A percentile compares a stretch with the other conserved stretches of the same genome.
phyloP scores from a whole-genome alignment of 2,888 invertebrate species.

The Apamea anceps region DNA sequence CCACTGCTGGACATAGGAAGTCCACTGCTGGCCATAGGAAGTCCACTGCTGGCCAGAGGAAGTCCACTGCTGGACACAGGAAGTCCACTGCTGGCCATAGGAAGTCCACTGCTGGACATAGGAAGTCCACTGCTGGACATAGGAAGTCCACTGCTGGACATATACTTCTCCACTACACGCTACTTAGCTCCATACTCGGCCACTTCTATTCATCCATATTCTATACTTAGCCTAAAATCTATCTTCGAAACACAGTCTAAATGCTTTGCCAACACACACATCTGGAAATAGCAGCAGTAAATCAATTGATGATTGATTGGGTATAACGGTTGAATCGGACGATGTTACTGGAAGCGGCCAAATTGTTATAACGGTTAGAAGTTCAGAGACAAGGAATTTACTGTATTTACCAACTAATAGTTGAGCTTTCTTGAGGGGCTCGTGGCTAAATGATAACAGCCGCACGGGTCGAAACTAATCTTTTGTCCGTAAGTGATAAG shows the following conservation, averaged over 20 bases:
- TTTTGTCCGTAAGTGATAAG: too few species aligned
- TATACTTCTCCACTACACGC: not conserved
- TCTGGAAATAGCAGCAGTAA: slow-evolving; percentile 22
- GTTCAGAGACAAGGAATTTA: not conserved
- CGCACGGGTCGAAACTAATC: not conserved
- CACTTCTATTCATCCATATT: not conserved
- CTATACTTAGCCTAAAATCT: slow-evolving; percentile 16
- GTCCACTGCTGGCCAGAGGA: too few species aligned
- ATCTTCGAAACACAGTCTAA: not conserved
- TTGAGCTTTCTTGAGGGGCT: not conserved
- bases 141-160: too few species aligned
- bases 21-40: too few species aligned
- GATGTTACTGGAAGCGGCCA: slow-evolving; percentile 1
- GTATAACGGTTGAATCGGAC: not conserved
- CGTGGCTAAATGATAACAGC: not conserved
- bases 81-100: too few species aligned
- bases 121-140: too few species aligned
- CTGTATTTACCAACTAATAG: not conserved
- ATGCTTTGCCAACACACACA: slow-evolving; percentile 37
- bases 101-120: too few species aligned
- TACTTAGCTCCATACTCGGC: not conserved
- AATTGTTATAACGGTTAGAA: not conserved
- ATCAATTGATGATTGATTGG: slow-evolving; percentile 23
- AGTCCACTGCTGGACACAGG: too few species aligned
- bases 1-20: too few species aligned